These are phyloP conservation scores for Iselma pallidipennis DNA, from an alignment of 2,888 invertebrate genomes.

Conservation along the genomic window DNA sequence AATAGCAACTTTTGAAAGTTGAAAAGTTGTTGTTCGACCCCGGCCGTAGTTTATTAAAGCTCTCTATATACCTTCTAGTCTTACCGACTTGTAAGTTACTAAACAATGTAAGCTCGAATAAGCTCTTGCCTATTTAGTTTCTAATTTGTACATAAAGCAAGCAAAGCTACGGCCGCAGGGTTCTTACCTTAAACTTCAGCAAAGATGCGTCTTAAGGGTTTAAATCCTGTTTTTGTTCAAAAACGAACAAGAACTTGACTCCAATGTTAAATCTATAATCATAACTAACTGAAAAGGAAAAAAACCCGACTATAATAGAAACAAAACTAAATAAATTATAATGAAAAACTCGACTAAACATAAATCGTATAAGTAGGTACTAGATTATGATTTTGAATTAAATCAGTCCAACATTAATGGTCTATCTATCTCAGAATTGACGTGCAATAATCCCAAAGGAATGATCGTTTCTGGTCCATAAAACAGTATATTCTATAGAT, in stretches of 20 bases:
- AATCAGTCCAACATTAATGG: not conserved
- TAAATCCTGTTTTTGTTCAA: not conserved
- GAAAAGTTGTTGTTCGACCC: no score
- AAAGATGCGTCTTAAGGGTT: not conserved
- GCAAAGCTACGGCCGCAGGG: constrained; percentile 41
- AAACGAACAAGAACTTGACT: not conserved
- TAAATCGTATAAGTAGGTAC: no score
- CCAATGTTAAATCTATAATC: not conserved
- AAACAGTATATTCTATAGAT: not conserved
- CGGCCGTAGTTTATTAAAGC: constrained; percentile 36
- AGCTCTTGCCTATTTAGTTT: constrained; percentile 46
- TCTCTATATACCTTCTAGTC: constrained; percentile 42
- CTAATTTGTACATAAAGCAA: constrained; percentile 48
- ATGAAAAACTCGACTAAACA: no score
- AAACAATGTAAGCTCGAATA: constrained; percentile 47
- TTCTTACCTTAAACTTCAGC: constrained; percentile 40
- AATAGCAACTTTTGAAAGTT: no score
- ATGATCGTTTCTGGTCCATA: not conserved
- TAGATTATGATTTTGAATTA: not conserved
- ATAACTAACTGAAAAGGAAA: no score
- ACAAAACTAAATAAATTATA: no score
- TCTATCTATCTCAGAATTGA: not conserved
- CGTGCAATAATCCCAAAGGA: not conserved
- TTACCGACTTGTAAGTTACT: constrained; percentile 47
- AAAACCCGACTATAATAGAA: no score